Percentiles rank a stretch among this genome's conserved stretches.
These are phyloP conservation scores for Enteromius fasciolatus DNA, from an alignment of 2,797 vertebrate genomes.

Conservation along the genomic window DNA sequence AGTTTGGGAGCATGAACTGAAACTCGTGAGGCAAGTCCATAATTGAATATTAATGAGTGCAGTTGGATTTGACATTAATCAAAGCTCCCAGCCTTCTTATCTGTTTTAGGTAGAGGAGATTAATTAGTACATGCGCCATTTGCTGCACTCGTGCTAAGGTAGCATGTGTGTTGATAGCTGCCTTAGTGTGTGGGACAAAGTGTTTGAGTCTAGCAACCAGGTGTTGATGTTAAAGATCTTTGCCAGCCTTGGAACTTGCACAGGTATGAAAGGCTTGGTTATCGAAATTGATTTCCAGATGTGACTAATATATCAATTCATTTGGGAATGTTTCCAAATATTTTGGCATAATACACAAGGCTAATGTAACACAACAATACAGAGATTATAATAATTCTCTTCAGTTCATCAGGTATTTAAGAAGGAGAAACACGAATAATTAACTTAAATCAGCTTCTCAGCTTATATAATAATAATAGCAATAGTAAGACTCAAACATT, in stretches of 20 bases:
- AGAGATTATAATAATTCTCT: too few relatives aligned
- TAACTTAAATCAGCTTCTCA: too few relatives aligned
- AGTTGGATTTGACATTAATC: conserved; percentile 52
- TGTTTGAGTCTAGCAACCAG: not conserved
- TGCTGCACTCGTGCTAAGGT: conserved; percentile 16
- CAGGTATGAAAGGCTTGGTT: not conserved
- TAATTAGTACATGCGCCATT: conserved; percentile 41
- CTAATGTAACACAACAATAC: too few relatives aligned
- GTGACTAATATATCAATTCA: not conserved
- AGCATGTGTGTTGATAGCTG: conserved; percentile 14
- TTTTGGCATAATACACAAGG: too few relatives aligned
- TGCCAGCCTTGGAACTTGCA: not conserved
- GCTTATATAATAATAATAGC: too few relatives aligned
- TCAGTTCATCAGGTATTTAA: too few relatives aligned
- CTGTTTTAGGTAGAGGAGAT: conserved; percentile 41
- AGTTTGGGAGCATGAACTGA: conserved; percentile 72
- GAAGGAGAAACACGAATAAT: too few relatives aligned
- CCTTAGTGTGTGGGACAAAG: not conserved
- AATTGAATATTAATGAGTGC: conserved; percentile 74
- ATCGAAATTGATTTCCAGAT: not conserved
- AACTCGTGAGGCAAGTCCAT: conserved; percentile 65
- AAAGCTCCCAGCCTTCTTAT: conserved; percentile 44
- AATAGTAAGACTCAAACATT: too few relatives aligned
- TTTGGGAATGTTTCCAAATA: too few relatives aligned
- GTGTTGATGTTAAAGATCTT: not conserved